These are phyloP conservation scores for Sparus aurata DNA, from an alignment of 2,797 vertebrate species.

Conservation along the genomic window DNA sequence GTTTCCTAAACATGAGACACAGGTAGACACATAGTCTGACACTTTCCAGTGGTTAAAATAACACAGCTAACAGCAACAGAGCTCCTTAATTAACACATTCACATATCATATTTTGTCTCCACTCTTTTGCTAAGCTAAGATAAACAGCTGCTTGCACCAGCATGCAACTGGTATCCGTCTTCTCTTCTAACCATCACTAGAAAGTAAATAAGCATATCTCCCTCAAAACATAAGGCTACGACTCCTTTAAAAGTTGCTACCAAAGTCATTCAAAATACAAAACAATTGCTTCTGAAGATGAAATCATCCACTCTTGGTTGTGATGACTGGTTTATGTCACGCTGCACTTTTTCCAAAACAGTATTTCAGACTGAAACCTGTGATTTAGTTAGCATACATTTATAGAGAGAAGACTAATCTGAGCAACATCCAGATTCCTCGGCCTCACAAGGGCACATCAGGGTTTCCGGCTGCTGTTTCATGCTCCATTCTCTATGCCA, in stretches of 20 bases:
- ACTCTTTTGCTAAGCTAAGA: too few species aligned
- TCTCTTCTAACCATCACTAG: neutral
- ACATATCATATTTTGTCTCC: neutral
- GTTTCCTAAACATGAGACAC: too few species aligned
- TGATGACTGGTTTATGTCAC: slow-evolving; percentile 41
- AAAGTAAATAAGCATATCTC: neutral
- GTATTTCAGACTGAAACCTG: slow-evolving; percentile 51
- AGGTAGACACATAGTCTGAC: neutral
- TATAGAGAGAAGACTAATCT: slow-evolving; percentile 58
- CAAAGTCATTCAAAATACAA: slow-evolving; percentile 3
- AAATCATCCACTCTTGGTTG: slow-evolving; percentile 29
- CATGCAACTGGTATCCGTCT: neutral
- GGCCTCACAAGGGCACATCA: slow-evolving; percentile 51
- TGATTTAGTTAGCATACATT: slow-evolving; percentile 49
- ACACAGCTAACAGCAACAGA: too few species aligned
- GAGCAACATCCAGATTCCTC: slow-evolving; percentile 60
- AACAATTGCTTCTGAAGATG: slow-evolving; percentile 15
- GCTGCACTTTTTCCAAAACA: slow-evolving; percentile 52
- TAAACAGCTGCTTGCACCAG: neutral
- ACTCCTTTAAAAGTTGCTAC: neutral
- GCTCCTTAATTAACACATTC: neutral
- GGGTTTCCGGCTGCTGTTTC: slow-evolving; percentile 78
- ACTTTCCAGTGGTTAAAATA: neutral
- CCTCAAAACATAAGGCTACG: neutral
- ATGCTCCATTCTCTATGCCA: slow-evolving; percentile 73